Base-by-base conservation (phyloP, 2,113 vertebrate species). In the Agapornis roseicollis region DNA sequence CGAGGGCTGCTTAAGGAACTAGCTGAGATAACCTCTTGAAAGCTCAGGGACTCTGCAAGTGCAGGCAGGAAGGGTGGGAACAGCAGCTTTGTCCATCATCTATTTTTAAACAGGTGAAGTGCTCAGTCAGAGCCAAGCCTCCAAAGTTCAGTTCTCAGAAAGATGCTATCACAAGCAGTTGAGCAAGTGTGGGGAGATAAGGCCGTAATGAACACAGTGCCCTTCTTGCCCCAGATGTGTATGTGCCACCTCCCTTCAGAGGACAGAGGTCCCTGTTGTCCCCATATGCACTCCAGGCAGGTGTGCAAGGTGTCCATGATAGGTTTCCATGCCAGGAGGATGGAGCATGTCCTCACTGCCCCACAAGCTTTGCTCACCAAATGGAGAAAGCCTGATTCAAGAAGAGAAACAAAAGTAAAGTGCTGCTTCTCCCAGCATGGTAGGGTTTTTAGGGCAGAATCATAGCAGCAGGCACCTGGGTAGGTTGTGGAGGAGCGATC, bases 171-270 rank as follows among this genome's bases (percentile, higher is more conserved):
- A 60, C 25, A n/a, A 35, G 25, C 2, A 10, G 28, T 60, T 79
- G 58, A 80, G 47, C 24, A 82, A 61, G 22, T 0, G 13, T 3
- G 6, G 35, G 37, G 79, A 56, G n/a, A 85, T 52, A 39, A 65
- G 78, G 37, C 1, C 1, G 0, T 49, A 60, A 84, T 2, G 31
- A 77, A 73, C 1, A 1, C 20, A 53, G 11, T 1, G 4, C 11
- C 6, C 18, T 73, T 46, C 33, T 50, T 39, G 35, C 19, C 60
- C 19, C 17, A 20, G 10, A 25, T 0, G 0, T 1, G 0, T 20
- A 10, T 5, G 0, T 35, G 52, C 7, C 46, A 52, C 18, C 41
- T 80, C 68, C 0, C 0, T 6, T 9, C 0, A 1, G n/a, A 20
- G 1, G n/a, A 20, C 28, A 17, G 42, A 69, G 35, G 55, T 42